phyloP scores from a whole-genome alignment of 1,140 invertebrate genomes.

The Rhynchophorus ferrugineus region DNA sequence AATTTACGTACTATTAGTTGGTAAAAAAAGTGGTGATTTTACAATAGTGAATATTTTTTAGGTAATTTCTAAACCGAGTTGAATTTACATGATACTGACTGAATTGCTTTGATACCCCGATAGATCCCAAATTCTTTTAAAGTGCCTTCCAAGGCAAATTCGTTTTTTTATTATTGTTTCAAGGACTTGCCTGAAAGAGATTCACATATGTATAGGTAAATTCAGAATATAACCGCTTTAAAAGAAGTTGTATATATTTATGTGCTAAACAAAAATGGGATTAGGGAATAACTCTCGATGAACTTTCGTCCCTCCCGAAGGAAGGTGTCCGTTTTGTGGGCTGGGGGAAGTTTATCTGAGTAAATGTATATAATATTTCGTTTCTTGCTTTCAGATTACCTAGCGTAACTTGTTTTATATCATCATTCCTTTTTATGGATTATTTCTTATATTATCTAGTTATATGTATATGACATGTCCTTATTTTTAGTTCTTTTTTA shows the following conservation, averaged over 20 bases:
- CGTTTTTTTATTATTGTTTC: background rate
- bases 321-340: background rate
- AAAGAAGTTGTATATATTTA: slow-evolving; percentile 19
- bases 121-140: no score
- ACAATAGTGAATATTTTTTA: background rate
- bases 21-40: background rate
- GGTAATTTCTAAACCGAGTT: background rate
- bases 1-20: slow-evolving; percentile 15
- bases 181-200: background rate
- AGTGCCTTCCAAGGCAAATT: no score
- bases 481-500: slow-evolving; percentile 5
- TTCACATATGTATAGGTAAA: slow-evolving; percentile 2
- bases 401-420: slow-evolving; percentile 10
- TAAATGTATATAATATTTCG: slow-evolving; percentile 14
- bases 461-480: slow-evolving; percentile 13
- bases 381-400: slow-evolving; percentile 14
- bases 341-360: background rate
- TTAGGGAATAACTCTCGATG: background rate
- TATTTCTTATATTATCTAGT: slow-evolving; percentile 10
- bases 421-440: slow-evolving; percentile 16
- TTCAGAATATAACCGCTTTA: slow-evolving; percentile 17
- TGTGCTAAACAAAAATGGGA: slow-evolving; percentile 4
- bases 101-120: background rate
- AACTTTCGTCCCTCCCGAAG: background rate
- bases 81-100: background rate